These are phyloP conservation scores for Phyllotreta striolata DNA, from an alignment of 2,888 invertebrate species.

Conservation along the genomic window DNA sequence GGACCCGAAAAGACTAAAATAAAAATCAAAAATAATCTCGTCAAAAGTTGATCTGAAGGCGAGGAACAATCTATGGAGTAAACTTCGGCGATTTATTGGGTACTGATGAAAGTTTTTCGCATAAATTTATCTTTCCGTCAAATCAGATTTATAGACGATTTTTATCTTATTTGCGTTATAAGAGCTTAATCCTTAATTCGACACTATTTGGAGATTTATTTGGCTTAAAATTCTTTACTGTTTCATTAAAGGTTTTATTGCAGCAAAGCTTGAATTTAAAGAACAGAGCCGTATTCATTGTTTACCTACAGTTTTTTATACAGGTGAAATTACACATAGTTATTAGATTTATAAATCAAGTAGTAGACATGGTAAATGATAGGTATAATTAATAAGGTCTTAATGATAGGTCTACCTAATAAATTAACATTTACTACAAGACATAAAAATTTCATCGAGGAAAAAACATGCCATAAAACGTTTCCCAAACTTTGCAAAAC, in stretches of 20 bases:
- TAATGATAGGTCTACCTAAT: too few relatives aligned
- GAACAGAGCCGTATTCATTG: neutral
- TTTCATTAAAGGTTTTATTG: constrained; percentile 14
- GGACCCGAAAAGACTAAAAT: constrained; percentile 29
- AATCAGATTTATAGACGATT: constrained; percentile 26
- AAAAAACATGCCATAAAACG: neutral
- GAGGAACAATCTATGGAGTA: constrained; percentile 36
- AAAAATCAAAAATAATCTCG: constrained; percentile 41
- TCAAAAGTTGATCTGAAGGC: constrained; percentile 40
- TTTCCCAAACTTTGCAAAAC: constrained; percentile 2
- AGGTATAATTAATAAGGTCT: too few relatives aligned
- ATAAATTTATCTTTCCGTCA: constrained; percentile 35
- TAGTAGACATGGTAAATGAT: too few relatives aligned
- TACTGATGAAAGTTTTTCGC: constrained; percentile 39
- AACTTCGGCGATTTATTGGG: constrained; percentile 42
- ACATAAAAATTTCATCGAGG: neutral
- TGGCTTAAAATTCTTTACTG: constrained; percentile 1
- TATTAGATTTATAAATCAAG: too few relatives aligned
- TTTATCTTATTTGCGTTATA: constrained; percentile 19
- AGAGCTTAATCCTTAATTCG: constrained; percentile 10
- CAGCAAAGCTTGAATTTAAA: neutral
- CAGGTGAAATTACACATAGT: too few relatives aligned
- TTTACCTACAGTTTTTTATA: too few relatives aligned
- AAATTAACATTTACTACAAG: too few relatives aligned
- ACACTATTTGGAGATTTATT: constrained; percentile 19